These are phyloP conservation scores for Heliconius congener DNA, from an alignment of 1,140 invertebrate species.

Conservation along the genomic window DNA sequence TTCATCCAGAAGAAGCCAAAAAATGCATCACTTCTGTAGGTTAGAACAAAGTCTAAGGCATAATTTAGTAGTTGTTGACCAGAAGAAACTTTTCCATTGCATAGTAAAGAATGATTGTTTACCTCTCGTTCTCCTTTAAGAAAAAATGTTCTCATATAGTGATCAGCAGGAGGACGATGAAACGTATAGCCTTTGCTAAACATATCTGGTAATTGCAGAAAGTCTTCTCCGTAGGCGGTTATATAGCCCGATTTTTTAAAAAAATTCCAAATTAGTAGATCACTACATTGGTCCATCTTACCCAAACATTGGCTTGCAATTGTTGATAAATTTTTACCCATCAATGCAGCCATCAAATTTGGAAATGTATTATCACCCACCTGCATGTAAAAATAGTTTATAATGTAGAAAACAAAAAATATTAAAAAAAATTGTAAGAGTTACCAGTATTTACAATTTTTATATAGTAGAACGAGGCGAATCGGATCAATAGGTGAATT, in stretches of 20 bases:
- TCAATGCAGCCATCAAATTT: slow-evolving; percentile 89
- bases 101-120: slow-evolving; percentile 68
- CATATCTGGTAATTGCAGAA: slow-evolving; percentile 63
- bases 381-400: slow-evolving; percentile 50
- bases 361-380: slow-evolving; percentile 91
- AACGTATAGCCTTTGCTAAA: slow-evolving; percentile 66
- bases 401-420: background rate
- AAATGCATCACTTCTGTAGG: slow-evolving; percentile 82
- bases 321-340: slow-evolving; percentile 82
- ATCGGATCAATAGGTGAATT: no score
- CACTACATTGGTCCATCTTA: slow-evolving; percentile 78
- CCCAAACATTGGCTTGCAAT: slow-evolving; percentile 78
- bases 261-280: slow-evolving; percentile 64
- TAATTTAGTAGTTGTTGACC: slow-evolving; percentile 83
- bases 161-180: slow-evolving; percentile 84
- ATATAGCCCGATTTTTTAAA: slow-evolving; percentile 71
- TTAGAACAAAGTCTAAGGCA: slow-evolving; percentile 83
- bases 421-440: no score
- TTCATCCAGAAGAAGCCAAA: slow-evolving; percentile 89
- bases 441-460: background rate
- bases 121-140: slow-evolving; percentile 79
- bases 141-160: slow-evolving; percentile 87
- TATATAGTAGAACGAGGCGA: no score
- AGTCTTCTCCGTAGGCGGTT: slow-evolving; percentile 76
- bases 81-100: slow-evolving; percentile 81